These are phyloP conservation scores for Sisor rabdophorus DNA, from an alignment of 2,113 vertebrate genomes.

Conservation along the genomic window DNA sequence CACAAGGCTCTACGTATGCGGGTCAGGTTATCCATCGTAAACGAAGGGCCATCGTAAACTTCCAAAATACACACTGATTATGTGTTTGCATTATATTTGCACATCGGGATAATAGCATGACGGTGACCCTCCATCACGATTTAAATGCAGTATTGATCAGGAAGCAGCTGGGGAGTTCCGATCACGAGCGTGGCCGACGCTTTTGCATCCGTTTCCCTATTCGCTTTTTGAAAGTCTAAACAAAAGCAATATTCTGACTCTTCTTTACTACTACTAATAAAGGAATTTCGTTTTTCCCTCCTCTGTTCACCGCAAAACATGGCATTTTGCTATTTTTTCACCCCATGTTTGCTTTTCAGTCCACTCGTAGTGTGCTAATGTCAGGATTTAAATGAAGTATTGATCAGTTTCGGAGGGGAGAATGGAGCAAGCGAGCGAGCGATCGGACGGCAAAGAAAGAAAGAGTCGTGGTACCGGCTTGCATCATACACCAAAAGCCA, in stretches of 20 bases:
- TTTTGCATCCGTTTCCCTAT: constrained; percentile 58
- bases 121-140: constrained; percentile 59
- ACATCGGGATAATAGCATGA: constrained; percentile 59
- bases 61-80: constrained; percentile 65
- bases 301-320: constrained; percentile 40
- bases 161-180: constrained; percentile 59
- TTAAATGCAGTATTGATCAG: constrained; percentile 76
- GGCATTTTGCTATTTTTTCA: constrained; percentile 56
- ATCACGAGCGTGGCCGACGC: constrained; percentile 56
- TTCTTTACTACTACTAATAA: constrained; percentile 25
- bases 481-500: constrained; percentile 75
- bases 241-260: constrained; percentile 28
- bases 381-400: constrained; percentile 86
- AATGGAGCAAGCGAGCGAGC: constrained; percentile 76
- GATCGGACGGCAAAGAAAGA: constrained; percentile 79
- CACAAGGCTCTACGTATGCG: constrained; percentile 62
- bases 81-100: constrained; percentile 65
- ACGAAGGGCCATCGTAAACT: constrained; percentile 47
- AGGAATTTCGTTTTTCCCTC: constrained; percentile 34
- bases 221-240: constrained; percentile 44
- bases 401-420: constrained; percentile 83
- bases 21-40: constrained; percentile 64
- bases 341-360: constrained; percentile 47
- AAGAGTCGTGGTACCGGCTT: constrained; percentile 76
- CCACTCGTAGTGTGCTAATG: constrained; percentile 75